phyloP scores from a whole-genome alignment of 2,113 vertebrate species.

The Pituophis catenifer region DNA sequence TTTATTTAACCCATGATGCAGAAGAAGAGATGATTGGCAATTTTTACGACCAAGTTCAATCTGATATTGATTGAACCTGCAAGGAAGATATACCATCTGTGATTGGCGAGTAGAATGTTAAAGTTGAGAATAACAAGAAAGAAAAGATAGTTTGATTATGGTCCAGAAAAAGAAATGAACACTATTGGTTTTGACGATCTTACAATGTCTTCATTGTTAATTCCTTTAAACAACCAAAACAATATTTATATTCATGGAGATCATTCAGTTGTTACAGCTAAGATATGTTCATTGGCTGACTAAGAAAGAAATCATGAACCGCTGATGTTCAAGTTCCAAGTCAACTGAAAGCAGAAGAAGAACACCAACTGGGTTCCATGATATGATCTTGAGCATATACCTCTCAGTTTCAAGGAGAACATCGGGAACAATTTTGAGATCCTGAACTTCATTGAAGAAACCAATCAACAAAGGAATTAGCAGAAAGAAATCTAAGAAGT shows the following conservation, averaged over 20 bases:
- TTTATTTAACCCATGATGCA: background rate
- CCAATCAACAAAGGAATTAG: background rate
- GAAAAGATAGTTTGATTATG: background rate
- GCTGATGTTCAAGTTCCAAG: background rate
- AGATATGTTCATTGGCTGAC: background rate
- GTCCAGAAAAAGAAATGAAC: background rate
- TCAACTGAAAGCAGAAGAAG: background rate
- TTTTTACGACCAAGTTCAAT: background rate
- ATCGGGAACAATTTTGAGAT: background rate
- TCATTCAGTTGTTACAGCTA: background rate
- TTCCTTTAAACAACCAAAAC: background rate
- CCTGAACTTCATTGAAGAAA: background rate
- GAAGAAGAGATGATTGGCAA: background rate
- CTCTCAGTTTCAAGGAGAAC: background rate
- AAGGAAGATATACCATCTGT: background rate
- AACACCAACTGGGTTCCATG: background rate
- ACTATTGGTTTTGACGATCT: background rate
- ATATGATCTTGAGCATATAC: background rate
- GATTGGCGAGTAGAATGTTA: background rate
- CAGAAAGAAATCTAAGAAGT: background rate
- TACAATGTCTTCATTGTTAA: background rate
- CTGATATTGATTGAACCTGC: background rate
- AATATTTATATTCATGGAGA: background rate
- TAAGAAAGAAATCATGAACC: background rate
- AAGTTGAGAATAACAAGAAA: background rate